These are phyloP conservation scores for Ctenodactylus gundi DNA, from an alignment of 2,113 vertebrate genomes.

Conservation along the genomic window DNA sequence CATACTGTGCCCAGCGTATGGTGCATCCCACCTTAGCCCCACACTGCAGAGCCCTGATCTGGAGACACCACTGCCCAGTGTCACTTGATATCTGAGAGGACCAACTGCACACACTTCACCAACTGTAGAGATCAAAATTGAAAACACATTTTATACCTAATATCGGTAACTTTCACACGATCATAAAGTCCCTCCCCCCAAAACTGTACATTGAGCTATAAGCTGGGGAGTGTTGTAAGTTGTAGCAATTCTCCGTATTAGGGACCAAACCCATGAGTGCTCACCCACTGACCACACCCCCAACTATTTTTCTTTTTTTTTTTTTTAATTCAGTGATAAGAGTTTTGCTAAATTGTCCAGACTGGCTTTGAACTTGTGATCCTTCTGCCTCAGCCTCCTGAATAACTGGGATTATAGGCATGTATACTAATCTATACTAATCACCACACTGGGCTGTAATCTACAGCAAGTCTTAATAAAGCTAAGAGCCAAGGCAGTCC, in stretches of 20 bases:
- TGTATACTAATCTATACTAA: no score
- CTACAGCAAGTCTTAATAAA: not conserved
- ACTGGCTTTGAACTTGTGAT: not conserved
- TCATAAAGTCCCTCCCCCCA: not conserved
- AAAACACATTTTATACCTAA: not conserved
- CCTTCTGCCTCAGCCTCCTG: not conserved
- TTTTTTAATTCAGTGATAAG: not conserved
- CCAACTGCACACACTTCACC: accelerated
- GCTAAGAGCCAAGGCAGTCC: no score
- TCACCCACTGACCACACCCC: not conserved
- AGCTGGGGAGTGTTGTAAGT: no score
- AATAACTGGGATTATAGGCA: not conserved
- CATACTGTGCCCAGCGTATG: accelerated
- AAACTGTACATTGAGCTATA: no score
- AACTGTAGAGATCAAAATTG: not conserved
- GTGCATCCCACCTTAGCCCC: not conserved
- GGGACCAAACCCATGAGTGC: not conserved
- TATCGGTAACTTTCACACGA: not conserved
- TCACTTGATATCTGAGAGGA: no score
- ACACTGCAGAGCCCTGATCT: not conserved
- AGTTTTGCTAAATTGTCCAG: not conserved
- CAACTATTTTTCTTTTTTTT: not conserved
- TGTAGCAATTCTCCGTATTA: not conserved
- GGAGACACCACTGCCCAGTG: not conserved
- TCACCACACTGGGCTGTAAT: not conserved